Conservation (phyloP, 2,888 invertebrate genomes). For the Leptothorax acervorum region DNA sequence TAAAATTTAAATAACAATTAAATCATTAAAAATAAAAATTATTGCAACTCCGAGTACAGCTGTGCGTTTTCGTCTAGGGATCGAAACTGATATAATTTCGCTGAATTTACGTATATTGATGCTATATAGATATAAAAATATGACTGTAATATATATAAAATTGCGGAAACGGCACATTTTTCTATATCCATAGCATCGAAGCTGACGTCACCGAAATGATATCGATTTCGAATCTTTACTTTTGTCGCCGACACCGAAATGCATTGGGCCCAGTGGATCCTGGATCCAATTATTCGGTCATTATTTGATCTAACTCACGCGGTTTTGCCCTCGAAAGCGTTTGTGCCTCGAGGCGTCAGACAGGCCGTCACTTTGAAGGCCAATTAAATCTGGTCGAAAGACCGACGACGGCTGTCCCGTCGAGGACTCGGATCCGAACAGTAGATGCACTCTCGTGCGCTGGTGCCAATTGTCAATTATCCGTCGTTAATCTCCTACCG, state of each 20-base stretch:
- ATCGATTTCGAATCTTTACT: conserved; percentile 6
- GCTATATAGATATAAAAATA: neutral
- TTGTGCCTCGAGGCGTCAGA: conserved; percentile 15
- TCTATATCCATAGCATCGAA: neutral
- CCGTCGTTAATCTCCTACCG: conserved; percentile 55
- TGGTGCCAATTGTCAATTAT: conserved; percentile 63
- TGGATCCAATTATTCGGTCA: conserved; percentile 40
- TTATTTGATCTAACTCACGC: conserved; percentile 36
- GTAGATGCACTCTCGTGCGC: conserved; percentile 29
- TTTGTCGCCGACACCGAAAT: conserved; percentile 14
- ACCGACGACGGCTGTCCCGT: conserved; percentile 23
- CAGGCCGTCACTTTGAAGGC: conserved; percentile 36
- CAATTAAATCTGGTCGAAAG: conserved; percentile 44
- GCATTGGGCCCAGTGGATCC: conserved; percentile 14
- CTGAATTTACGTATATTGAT: neutral
- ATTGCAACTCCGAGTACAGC: conserved; percentile 40
- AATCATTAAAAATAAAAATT: neutral
- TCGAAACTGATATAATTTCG: neutral
- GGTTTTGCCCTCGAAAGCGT: conserved; percentile 19
- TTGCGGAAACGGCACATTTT: neutral
- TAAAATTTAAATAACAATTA: neutral
- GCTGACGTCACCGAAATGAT: neutral
- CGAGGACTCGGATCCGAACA: conserved; percentile 2
- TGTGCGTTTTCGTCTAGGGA: conserved; percentile 65
- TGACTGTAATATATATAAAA: neutral